Evolutionary conservation across 2,888 invertebrate genomes (phyloP).

Genomic region (Chydorus sphaericus): DNA sequence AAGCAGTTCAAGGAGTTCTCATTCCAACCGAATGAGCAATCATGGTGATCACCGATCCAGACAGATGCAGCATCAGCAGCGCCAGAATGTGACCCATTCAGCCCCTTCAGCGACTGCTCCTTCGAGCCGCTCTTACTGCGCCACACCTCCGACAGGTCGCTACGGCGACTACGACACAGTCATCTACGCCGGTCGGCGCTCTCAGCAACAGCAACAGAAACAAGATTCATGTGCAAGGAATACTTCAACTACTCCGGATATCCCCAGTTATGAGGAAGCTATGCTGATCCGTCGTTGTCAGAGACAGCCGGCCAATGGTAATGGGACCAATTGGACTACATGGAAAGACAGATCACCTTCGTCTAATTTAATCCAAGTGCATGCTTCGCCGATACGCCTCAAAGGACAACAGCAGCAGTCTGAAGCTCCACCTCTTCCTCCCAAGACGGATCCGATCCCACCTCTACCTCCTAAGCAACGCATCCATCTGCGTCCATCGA

Average conservation of each 20-base stretch:
- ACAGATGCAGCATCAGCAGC: neutral
- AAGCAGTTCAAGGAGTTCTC: neutral
- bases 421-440: slow-evolving; percentile 20
- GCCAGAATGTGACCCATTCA: neutral
- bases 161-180: slow-evolving; percentile 2
- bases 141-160: neutral
- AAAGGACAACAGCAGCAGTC: slow-evolving; percentile 17
- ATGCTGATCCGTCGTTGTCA: slow-evolving; percentile 16
- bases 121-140: neutral
- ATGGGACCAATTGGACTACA: slow-evolving; percentile 15
- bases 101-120: neutral
- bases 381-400: slow-evolving; percentile 22
- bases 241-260: slow-evolving; percentile 16
- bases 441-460: slow-evolving; percentile 21
- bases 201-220: neutral
- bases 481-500: slow-evolving; percentile 4
- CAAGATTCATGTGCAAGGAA: slow-evolving; percentile 4
- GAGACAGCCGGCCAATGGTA: neutral
- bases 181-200: neutral
- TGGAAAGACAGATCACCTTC: slow-evolving; percentile 12
- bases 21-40: neutral
- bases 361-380: slow-evolving; percentile 19
- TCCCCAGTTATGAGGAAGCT: slow-evolving; percentile 25
- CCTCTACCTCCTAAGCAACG: slow-evolving; percentile 22
- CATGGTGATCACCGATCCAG: slow-evolving; percentile 13